Conservation (phyloP, 2,888 invertebrate species). For the Agrotis exclamationis region DNA sequence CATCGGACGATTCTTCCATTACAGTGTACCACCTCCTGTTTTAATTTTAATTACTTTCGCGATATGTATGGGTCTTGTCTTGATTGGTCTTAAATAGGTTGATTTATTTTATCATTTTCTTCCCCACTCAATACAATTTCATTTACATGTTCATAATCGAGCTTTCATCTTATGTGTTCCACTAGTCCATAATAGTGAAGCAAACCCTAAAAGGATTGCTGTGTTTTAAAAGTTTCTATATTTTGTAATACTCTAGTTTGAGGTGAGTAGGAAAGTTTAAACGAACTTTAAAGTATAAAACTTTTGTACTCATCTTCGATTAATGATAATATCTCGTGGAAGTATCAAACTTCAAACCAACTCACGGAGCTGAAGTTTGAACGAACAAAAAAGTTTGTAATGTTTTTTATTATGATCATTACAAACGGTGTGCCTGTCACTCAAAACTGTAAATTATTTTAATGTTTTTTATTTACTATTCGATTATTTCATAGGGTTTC, state of each 20-base stretch:
- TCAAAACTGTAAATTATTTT: conserved; percentile 12
- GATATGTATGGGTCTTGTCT: not conserved
- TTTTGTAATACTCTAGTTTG: conserved; percentile 17
- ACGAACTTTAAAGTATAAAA: conserved; percentile 5
- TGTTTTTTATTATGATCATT: not conserved
- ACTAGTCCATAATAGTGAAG: not conserved
- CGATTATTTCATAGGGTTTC: not conserved
- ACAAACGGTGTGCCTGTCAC: conserved; percentile 3
- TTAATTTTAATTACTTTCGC: conserved; percentile 12
- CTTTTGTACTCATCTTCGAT: conserved; percentile 15
- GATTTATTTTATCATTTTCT: not conserved
- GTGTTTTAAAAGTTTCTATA: conserved; percentile 22
- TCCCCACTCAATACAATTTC: not conserved
- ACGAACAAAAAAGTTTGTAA: conserved; percentile 20
- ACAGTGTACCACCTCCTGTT: conserved; percentile 18
- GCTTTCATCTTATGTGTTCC: conserved; percentile 18
- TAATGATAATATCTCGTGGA: conserved; percentile 28
- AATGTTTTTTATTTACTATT: not conserved
- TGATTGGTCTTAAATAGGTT: conserved; percentile 18
- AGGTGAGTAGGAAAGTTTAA: conserved; percentile 43
- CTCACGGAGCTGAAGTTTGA: conserved; percentile 5
- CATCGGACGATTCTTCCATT: conserved; percentile 1
- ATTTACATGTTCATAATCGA: conserved; percentile 7
- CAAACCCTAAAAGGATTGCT: conserved; percentile 13
- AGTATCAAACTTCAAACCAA: conserved; percentile 28